Evolutionary conservation across 92 coral and sea anemone species (phyloP), one percentile per base, ranked within the genome.

Genomic region (Isaurus tuberculatus): DNA sequence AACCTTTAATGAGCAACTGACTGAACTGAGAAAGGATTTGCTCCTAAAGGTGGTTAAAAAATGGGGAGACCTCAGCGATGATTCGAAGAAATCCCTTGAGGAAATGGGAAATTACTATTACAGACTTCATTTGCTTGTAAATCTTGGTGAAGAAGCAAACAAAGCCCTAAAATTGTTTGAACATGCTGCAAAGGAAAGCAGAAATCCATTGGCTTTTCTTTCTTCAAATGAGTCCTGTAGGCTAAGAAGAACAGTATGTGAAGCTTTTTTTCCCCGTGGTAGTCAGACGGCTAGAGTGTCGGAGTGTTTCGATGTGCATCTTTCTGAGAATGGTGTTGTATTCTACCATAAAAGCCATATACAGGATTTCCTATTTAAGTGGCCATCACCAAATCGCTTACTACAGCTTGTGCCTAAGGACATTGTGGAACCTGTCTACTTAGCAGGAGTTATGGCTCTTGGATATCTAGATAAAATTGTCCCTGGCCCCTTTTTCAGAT

Each of bases 81-180:
- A 55, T 55, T 55, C 63, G 26, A 55, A 55, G 27, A 55, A n/a
- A 55, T 20, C 63, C 63, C 27, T 85, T 65, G 65, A 85, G 53
- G 49, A 85, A 75, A 85, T 85, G 88, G 83, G 83, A 36, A 85
- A 85, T 72, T 75, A 43, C 33, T 85, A 85, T 46, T 85, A 83
- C 70, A 84, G 74, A 84, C 37, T 78, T 43, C 83, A 78, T 64
- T 84, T 84, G 71, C 88, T 84, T 60, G 83, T 85, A 6, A 85
- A 85, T 73, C 72, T 85, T 30, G 83, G 67, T 22, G 70, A 85
- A 31, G 83, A 85, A 58, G 83, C 78, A 73, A 75, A 75, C 83
- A 65, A 85, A 31, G 75, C 74, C 67, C 72, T 75, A 58, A 85
- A 85, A 55, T 55, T 55, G 87, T 83, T 71, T 83, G 87, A 83